These are phyloP conservation scores for Globicephala melas DNA, from an alignment of 2,113 vertebrate genomes.

Conservation along the genomic window DNA sequence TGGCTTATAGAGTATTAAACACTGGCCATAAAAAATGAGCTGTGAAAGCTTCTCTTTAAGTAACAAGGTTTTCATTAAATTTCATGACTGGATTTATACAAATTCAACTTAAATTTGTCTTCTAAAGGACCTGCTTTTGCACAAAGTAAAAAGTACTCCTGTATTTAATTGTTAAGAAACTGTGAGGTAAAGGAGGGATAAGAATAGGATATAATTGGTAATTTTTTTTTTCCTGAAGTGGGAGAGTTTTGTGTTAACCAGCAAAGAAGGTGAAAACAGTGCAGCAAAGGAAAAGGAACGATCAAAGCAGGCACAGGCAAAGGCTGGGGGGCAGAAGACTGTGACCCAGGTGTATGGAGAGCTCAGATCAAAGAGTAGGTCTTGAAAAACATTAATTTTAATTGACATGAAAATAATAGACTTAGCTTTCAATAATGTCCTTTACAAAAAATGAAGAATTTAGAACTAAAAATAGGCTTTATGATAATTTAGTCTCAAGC, in stretches of 20 bases:
- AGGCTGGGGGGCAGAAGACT: not conserved
- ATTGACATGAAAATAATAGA: not conserved
- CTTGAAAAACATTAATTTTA: not conserved
- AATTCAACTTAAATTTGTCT: not conserved
- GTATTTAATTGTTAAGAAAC: not conserved
- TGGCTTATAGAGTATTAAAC: not conserved
- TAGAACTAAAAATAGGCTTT: not conserved
- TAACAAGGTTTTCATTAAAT: not conserved
- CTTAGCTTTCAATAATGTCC: not conserved
- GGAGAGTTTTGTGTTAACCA: not conserved
- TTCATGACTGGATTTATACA: not conserved
- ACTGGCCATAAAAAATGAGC: not conserved
- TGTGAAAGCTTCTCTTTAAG: not conserved
- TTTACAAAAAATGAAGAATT: not conserved
- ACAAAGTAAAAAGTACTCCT: not conserved
- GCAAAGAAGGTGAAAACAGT: not conserved
- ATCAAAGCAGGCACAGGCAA: not conserved
- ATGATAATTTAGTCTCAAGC: not conserved
- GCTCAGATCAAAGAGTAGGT: not conserved
- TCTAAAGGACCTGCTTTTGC: not conserved
- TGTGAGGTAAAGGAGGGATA: not conserved
- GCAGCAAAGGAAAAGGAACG: not conserved
- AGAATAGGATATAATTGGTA: not conserved
- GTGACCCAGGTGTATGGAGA: accelerated
- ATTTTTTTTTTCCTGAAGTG: not conserved